A percentile compares a stretch with the other conserved stretches of the same genome.
Conservation (phyloP, 2,113 vertebrate species). For the Rynchops niger region DNA sequence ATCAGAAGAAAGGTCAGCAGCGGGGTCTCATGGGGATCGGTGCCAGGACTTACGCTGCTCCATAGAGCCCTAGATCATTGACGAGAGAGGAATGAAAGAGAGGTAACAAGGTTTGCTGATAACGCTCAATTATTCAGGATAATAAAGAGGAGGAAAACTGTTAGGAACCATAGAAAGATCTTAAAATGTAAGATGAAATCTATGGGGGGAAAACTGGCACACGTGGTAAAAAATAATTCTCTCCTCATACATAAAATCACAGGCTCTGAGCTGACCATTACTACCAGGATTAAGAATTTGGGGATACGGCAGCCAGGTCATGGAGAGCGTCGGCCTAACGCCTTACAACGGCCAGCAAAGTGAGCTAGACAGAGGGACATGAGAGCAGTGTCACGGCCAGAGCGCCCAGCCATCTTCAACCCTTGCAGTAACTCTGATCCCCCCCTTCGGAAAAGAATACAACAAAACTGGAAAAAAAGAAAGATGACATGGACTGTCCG, state of each 20-base stretch:
- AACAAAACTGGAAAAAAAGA: not conserved
- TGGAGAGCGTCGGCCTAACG: not conserved
- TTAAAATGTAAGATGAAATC: not conserved
- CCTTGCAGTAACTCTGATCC: not conserved
- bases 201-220: not conserved
- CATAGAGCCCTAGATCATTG: not conserved
- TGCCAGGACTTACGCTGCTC: not conserved
- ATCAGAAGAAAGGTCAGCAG: not conserved
- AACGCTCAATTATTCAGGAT: not conserved
- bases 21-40: not conserved
- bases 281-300: not conserved
- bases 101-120: not conserved
- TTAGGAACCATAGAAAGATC: not conserved
- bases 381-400: not conserved
- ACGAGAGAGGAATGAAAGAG: not conserved
- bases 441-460: not conserved
- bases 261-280: not conserved
- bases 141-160: not conserved
- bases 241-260: not conserved
- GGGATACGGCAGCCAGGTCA: not conserved
- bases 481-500: not conserved
- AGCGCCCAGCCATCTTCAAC: not conserved
- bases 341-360: not conserved
- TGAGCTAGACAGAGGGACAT: not conserved
- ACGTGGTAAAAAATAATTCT: not conserved